Base-by-base conservation (phyloP, 1,140 invertebrate species). In the Hydropsyche tenuis region DNA sequence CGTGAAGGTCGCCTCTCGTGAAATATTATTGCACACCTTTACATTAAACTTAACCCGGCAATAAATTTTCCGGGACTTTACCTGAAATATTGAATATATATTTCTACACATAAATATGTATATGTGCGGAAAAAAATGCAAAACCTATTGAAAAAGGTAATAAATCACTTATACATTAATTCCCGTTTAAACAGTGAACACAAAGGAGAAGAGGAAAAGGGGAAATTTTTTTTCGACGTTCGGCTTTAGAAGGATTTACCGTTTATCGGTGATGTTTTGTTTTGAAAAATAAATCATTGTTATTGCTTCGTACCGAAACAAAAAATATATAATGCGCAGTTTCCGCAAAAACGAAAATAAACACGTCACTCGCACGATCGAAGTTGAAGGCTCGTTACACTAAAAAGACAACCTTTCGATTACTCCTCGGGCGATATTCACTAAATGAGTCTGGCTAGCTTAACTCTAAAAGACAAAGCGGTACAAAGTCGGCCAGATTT, bases 151-250 rank as follows among this genome's bases (percentile, higher is more conserved):
- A 72, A 73, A 70, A 64, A 51, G 42, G 64, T 60, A 37, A 72
- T 75, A 75, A 75, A 75, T 75, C 74, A 75, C 22, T 30, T 48
- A 20, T 37, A 53, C 71, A 65, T 75, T 75, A 75, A 75, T 75
- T 73, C 74, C 65, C 64, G 74, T 63, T 75, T 75, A 75, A 69
- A 63, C 74, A 72, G 62, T 51, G 65, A 53, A 73, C 60, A 64
- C 14, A 37, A 37, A 37, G 30, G 30, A 37, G 20, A 25, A 30
- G 45, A 69, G 43, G 45, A 68, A 68, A 68, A 45, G 45, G 23
- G 23, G 23, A 22, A 22, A 20, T 66, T 62, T 42, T 30, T 42
- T 64, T 30, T 42, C 20, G n/a, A 42, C 16, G 18, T 60, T 42
- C 30, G 42, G 45, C 45, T 22, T 27, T 27, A 22, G 45, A 48